Base-by-base conservation (phyloP, 2,113 vertebrate species). In the Plestiodon gilberti region DNA sequence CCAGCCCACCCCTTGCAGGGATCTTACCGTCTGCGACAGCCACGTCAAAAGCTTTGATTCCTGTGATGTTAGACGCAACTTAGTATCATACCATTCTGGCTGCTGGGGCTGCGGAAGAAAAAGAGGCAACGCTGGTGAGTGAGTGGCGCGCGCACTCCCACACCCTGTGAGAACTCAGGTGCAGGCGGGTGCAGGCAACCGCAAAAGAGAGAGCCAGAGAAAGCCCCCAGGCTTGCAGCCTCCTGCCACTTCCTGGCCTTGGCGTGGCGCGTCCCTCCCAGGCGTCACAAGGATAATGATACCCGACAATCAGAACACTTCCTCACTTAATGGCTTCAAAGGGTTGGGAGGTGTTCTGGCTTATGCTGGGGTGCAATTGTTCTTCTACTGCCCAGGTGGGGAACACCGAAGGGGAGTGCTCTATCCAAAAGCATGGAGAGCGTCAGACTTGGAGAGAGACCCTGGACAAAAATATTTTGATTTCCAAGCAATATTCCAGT, bases 341-440 rank as follows among this genome's bases (percentile, higher is more conserved):
- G 43, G 67, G 20, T 3, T 30, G 30, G 67, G 33, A 80, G 61
- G 28, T 7, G 33, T 57, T 4, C 20, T 1, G 2, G 23, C 25
- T 38, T 79, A 8, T 5, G 38, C 10, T 5, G 5, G 5, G 30
- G 30, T 59, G 28, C 40, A 30, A 59, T 33, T 89, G 89, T 89
- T 85, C 85, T 40, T 23, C 48, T 38, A 17, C 1, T 2, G 30
- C 40, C 30, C 88, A 92, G 93, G 88, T 79, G 81, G 89, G 2
- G 93, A 93, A 86, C 86, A 43, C 90, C 91, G 87, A 89, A 33
- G 43, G 10, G 38, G 65, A 57, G 65, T 57, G 89, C 90, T 91
- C 85, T 89, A 84, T 90, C 55, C 0, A 0, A 1, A 4, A 55
- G 71, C 84, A 82, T 8, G 1, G 18, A 38, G 20, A 6, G 4